phyloP scores from a whole-genome alignment of 2,113 vertebrate species.

The Bos indicus region DNA sequence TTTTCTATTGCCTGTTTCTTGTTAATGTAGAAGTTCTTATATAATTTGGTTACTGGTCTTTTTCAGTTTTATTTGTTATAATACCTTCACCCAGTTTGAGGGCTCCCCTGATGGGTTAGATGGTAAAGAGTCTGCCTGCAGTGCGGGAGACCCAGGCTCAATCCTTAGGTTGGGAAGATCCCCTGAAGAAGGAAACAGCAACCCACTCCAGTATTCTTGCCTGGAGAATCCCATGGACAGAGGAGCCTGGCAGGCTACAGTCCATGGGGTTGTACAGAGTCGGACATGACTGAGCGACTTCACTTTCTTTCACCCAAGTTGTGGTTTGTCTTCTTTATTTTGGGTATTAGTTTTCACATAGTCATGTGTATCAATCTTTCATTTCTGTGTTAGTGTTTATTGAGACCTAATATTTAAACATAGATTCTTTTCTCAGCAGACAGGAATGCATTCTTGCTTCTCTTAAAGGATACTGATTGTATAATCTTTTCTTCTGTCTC shows the following conservation, averaged over 20 bases:
- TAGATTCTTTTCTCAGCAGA: background rate
- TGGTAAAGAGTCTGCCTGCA: too few species aligned
- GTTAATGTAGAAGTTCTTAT: background rate
- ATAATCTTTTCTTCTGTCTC: background rate
- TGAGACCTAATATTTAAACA: background rate
- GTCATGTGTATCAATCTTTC: background rate
- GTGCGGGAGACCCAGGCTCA: too few species aligned
- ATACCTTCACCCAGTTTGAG: background rate
- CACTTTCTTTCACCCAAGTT: too few species aligned
- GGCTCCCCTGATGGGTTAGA: too few species aligned
- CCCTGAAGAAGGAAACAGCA: too few species aligned
- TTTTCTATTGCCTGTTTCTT: background rate
- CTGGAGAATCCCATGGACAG: too few species aligned
- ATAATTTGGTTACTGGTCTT: background rate
- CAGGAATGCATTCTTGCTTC: background rate
- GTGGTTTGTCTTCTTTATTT: background rate
- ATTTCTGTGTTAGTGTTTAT: background rate
- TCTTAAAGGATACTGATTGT: background rate
- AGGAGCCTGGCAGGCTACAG: too few species aligned
- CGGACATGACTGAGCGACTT: fast-evolving
- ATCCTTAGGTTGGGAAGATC: too few species aligned
- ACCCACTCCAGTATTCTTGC: too few species aligned
- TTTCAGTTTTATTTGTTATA: background rate
- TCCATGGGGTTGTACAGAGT: too few species aligned
- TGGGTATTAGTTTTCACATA: background rate